phyloP scores from a whole-genome alignment of 2,888 invertebrate genomes.

The Gari tellinella region DNA sequence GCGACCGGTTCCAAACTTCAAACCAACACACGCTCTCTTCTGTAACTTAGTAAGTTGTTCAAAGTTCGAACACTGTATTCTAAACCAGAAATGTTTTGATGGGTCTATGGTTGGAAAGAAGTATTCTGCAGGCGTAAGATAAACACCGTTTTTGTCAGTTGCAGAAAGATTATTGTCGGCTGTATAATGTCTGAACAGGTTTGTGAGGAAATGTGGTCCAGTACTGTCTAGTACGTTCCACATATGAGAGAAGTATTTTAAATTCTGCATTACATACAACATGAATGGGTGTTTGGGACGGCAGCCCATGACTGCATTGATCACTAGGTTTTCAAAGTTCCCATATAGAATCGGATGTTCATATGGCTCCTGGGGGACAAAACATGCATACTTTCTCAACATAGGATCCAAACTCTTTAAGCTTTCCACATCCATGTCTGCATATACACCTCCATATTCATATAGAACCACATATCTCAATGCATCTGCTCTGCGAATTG shows the following conservation, averaged over 20 bases:
- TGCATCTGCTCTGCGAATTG: conserved; percentile 80
- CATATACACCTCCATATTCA: conserved; percentile 81
- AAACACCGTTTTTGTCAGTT: conserved; percentile 63
- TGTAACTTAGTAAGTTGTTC: conserved; percentile 65
- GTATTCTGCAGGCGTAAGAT: conserved; percentile 77
- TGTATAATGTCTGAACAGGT: conserved; percentile 65
- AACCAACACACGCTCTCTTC: conserved; percentile 70
- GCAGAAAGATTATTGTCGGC: conserved; percentile 18
- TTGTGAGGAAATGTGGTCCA: conserved; percentile 78
- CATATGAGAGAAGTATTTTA: conserved; percentile 73
- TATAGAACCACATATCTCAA: conserved; percentile 81
- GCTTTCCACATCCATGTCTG: conserved; percentile 81
- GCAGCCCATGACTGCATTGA: conserved; percentile 79
- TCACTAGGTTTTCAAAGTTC: conserved; percentile 76
- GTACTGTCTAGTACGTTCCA: conserved; percentile 79
- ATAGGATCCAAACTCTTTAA: conserved; percentile 75
- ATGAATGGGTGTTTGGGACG: conserved; percentile 77
- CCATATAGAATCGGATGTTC: conserved; percentile 77
- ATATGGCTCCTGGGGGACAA: conserved; percentile 78
- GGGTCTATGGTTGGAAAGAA: conserved; percentile 79
- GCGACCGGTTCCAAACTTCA: conserved; percentile 68
- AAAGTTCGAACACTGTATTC: conserved; percentile 68
- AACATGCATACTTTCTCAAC: conserved; percentile 72
- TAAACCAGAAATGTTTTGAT: conserved; percentile 72
- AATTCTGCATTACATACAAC: conserved; percentile 71